Evolutionary conservation across 2,888 invertebrate genomes (phyloP), one percentile per base, ranked within the genome.

Genomic region (Sarcophaga caerulescens): DNA sequence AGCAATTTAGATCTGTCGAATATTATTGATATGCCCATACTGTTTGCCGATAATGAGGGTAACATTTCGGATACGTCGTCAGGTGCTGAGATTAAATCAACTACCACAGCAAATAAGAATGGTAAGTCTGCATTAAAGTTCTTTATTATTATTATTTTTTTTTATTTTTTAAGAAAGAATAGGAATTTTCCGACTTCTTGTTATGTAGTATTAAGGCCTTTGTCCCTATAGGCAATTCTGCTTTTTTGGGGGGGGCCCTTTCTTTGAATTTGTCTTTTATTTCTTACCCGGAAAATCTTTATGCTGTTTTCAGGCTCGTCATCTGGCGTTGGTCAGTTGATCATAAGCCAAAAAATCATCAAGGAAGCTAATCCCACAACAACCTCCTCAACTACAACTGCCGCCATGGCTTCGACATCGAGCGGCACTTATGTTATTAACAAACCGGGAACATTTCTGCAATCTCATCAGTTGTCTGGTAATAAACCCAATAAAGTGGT

Each of bases 1-100:
- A 84, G 75, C 85, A 91, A 89, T 88, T 89, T 94, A 70, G 94
- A 94, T 90, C 89, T 95, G 44, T 94, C 94, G 1, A 95, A 95
- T 89, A 95, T 95, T 68, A 94, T 95, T 89, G 95, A 95, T 89
- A 94, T 95, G 90, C 95, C 95, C 1, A 95, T 95, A 88, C 94
- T 95, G 82, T 95, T 95, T 90, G 95, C 95, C 1, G 95, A 95
- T 88, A 95, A 95, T 87, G 93, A 93, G 57, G 93, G 93, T 3
- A 93, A 89, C 85, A 82, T 90, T 47, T 85, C 88, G 17, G 88
- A 88, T 76, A 62, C 60, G 65, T 79, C 44, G 65, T 23, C 87
- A 23, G 73, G 35, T 73, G 17, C 62, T 14, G 86, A 84, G 19
- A 75, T 17, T 62, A 84, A 81, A 60, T 73, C 78, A 57, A 5